A percentile compares a stretch with the other conserved stretches of the same genome.
Conservation (phyloP, 2,797 vertebrate species). For the Rhodeus uyekii region DNA sequence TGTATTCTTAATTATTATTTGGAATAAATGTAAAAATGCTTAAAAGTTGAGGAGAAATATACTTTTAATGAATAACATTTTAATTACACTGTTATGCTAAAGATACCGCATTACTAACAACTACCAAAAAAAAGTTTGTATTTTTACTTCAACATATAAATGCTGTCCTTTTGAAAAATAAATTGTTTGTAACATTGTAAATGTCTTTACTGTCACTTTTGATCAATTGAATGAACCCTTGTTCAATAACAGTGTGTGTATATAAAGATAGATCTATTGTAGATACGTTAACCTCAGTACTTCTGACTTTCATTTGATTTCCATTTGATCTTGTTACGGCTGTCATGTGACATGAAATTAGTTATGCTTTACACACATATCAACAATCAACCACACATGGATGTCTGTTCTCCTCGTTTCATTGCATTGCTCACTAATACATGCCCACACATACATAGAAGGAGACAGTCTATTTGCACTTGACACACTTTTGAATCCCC, state of each 20-base stretch:
- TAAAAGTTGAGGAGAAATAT: no score
- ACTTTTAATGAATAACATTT: no score
- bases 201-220: neutral
- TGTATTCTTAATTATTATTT: no score
- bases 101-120: no score
- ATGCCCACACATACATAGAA: neutral
- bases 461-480: neutral
- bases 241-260: neutral
- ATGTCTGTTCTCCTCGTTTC: no score
- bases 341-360: neutral
- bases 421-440: no score
- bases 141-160: no score
- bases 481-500: slow-evolving; percentile 9
- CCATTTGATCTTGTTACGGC: neutral
- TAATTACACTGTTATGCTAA: no score
- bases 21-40: no score
- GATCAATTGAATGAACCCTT: neutral
- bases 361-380: neutral
- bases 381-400: neutral
- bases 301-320: neutral
- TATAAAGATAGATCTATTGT: neutral
- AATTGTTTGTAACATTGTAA: neutral
- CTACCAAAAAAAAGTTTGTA: no score
- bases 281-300: neutral
- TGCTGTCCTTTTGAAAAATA: no score